Percentiles rank a stretch among this genome's conserved stretches.
Evolutionary conservation across 37 sponge, comb jelly and placozoan species (phyloP).

Genomic region (Oscarella lobularis): DNA sequence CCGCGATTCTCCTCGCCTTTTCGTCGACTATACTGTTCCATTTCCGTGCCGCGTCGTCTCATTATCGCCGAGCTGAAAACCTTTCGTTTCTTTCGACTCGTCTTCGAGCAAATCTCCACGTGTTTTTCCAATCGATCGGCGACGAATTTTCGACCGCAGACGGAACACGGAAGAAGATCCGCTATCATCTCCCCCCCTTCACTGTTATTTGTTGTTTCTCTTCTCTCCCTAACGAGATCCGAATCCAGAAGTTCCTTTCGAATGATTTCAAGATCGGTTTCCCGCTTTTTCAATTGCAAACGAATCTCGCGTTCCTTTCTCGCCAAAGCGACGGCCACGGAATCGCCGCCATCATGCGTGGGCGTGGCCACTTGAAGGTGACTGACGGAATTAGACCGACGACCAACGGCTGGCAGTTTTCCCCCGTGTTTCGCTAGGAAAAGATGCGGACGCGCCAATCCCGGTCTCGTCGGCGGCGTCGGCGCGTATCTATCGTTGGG

Average conservation of each 20-base stretch:
- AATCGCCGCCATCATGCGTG: neutral
- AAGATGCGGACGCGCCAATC: neutral
- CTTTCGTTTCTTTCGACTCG: neutral
- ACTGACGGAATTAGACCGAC: neutral
- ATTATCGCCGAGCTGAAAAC: neutral
- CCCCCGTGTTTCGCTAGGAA: no score
- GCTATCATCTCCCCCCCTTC: neutral
- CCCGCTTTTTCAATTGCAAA: neutral
- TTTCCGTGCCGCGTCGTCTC: neutral
- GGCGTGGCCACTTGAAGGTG: neutral
- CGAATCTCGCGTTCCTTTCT: neutral
- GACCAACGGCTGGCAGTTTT: neutral
- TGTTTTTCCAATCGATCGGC: conserved; percentile 9
- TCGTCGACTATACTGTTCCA: neutral
- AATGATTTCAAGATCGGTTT: neutral
- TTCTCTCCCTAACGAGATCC: neutral
- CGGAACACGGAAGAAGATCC: neutral
- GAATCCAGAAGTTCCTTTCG: neutral
- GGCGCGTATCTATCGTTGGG: neutral
- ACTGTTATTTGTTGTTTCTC: neutral
- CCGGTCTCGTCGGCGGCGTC: neutral
- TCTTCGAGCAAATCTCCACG: neutral
- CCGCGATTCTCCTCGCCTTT: neutral
- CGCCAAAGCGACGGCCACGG: neutral
- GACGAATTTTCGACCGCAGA: conserved; percentile 8